phyloP scores from a whole-genome alignment of 1,140 invertebrate species.

The Musca domestica region DNA sequence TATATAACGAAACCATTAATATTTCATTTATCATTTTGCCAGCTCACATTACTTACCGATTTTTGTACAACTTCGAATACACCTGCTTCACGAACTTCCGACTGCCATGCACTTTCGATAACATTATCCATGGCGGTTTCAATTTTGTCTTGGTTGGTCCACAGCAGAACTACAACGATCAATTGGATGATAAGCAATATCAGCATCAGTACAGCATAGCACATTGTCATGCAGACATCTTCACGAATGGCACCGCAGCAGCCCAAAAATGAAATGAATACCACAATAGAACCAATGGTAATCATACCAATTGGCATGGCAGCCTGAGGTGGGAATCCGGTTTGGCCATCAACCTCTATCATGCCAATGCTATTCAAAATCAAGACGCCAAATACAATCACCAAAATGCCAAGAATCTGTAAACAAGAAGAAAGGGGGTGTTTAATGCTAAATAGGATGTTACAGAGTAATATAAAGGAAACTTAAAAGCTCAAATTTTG shows the following conservation, averaged over 20 bases:
- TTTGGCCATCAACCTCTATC: conserved; percentile 56
- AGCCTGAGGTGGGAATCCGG: conserved; percentile 56
- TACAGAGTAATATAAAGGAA: too few relatives aligned
- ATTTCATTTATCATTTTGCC: not conserved
- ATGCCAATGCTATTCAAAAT: conserved; percentile 57
- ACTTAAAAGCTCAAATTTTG: too few relatives aligned
- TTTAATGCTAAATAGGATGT: too few relatives aligned
- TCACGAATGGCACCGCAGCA: conserved; percentile 82
- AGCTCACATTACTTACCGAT: conserved; percentile 33
- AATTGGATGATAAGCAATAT: conserved; percentile 66
- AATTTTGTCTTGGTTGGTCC: conserved; percentile 54
- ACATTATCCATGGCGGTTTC: conserved; percentile 52
- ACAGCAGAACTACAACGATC: conserved; percentile 61
- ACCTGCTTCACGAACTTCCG: conserved; percentile 25
- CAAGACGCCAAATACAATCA: conserved; percentile 61
- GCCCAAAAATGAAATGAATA: conserved; percentile 78
- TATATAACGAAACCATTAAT: conserved; percentile 23
- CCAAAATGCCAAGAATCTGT: conserved; percentile 63
- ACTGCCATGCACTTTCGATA: conserved; percentile 50
- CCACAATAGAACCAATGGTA: conserved; percentile 69
- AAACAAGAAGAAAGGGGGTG: too few relatives aligned
- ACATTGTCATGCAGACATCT: conserved; percentile 78
- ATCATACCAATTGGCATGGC: conserved; percentile 64
- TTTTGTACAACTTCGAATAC: conserved; percentile 44
- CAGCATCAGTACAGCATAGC: conserved; percentile 66